phyloP scores from a whole-genome alignment of 1,140 invertebrate species.

The Drosophila sechellia region DNA sequence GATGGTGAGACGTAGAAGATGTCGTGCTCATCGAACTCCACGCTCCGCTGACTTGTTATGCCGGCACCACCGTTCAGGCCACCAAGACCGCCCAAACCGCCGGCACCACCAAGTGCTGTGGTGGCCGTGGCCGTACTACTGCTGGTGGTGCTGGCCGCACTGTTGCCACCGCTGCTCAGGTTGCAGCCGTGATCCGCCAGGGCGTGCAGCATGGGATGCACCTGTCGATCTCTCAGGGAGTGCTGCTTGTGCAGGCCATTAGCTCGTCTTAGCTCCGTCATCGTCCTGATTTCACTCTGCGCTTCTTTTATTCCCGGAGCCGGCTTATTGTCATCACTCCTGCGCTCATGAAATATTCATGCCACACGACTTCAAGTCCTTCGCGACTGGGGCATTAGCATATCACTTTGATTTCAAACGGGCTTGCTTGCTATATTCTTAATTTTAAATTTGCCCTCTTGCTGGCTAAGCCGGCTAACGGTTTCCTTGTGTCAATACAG shows the following conservation, averaged over 20 bases:
- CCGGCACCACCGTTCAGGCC: conserved; percentile 4
- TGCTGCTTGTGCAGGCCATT: conserved; percentile 70
- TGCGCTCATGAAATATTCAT: conserved; percentile 76
- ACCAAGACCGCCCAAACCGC: too few species aligned
- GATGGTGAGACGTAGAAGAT: conserved; percentile 80
- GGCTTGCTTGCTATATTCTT: conserved; percentile 47
- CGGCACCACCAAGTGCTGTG: conserved; percentile 46
- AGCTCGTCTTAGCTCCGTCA: conserved; percentile 65
- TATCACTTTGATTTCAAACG: conserved; percentile 68
- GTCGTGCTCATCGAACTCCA: conserved; percentile 80
- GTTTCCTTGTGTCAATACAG: conserved; percentile 81
- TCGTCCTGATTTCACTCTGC: conserved; percentile 20
- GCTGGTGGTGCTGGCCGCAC: conserved; percentile 70
- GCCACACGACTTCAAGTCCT: conserved; percentile 14
- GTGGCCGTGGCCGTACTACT: conserved; percentile 76
- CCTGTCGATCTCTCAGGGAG: conserved; percentile 52
- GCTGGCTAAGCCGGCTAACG: conserved; percentile 77
- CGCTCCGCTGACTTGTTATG: conserved; percentile 28
- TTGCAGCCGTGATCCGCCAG: conserved; percentile 70
- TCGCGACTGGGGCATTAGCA: conserved; percentile 61
- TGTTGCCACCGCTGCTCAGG: conserved; percentile 73
- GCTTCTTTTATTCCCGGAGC: conserved; percentile 23
- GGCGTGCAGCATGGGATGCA: conserved; percentile 60
- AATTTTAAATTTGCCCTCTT: conserved; percentile 70
- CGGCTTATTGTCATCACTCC: conserved; percentile 73